phyloP scores from a whole-genome alignment of 1,140 invertebrate genomes.

The Ruditapes philippinarum region DNA sequence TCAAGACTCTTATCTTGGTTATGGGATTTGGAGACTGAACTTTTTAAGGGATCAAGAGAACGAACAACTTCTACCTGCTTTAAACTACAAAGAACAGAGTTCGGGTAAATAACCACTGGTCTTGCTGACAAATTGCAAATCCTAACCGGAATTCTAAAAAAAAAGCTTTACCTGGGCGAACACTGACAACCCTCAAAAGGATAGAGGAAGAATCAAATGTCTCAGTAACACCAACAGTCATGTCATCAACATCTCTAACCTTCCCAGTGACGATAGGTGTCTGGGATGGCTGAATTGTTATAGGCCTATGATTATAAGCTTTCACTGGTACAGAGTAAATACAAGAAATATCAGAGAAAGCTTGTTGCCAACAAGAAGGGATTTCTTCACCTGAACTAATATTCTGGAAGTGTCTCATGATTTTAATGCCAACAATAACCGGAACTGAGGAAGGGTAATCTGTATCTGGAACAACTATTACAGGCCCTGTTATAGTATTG shows the following conservation, averaged over 20 bases:
- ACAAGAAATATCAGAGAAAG: neutral
- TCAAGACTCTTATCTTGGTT: too few relatives aligned
- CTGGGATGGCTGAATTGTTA: neutral
- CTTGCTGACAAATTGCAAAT: slow-evolving; percentile 29
- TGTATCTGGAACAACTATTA: neutral
- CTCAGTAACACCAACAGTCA: neutral
- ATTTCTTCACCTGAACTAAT: too few relatives aligned
- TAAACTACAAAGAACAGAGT: slow-evolving; percentile 7
- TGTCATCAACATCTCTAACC: neutral
- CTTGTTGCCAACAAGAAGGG: too few relatives aligned
- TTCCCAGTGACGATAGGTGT: neutral
- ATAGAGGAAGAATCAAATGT: neutral
- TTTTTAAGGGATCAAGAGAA: neutral
- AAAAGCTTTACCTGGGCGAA: neutral
- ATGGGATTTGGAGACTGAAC: too few relatives aligned
- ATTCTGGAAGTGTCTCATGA: too few relatives aligned
- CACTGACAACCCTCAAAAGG: neutral
- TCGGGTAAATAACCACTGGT: neutral
- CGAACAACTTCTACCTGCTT: neutral
- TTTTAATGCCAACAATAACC: neutral
- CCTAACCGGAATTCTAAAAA: slow-evolving; percentile 11
- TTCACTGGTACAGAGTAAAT: neutral
- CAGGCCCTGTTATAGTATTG: neutral
- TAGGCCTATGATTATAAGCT: neutral
- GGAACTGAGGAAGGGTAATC: neutral